Base-by-base conservation (phyloP, 1,140 invertebrate species). In the Mya arenaria region DNA sequence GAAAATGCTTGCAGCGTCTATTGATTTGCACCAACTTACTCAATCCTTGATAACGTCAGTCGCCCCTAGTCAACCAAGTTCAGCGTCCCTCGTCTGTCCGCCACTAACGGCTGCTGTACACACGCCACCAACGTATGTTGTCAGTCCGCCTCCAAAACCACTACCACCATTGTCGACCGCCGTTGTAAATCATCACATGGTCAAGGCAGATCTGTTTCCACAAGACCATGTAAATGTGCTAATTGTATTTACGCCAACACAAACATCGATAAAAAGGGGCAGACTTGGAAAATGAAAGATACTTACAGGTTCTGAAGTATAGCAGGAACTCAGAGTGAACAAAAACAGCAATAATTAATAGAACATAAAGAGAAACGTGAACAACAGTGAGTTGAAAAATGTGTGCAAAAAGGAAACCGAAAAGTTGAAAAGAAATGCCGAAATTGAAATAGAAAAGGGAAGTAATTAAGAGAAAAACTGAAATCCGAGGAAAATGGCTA, bases 141-240 rank as follows among this genome's bases (percentile, higher is more conserved):
- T 6, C 5, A 6, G 4, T 28, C n/a, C 55, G 5, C 4, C 5
- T 23, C 19, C 55, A 56, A 28, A 23, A 56, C n/a, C n/a, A 56
- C 28, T 23, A 23, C 5, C 4, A 4, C n/a, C 6, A 39, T 25
- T 4, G 4, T 48, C n/a, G n/a, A n/a, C 8, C 23, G 32, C 28
- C 30, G 19, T 28, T 2, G 17, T 32, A 55, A 41, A 28, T 6
- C 66, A 41, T 37, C 69, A 28, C 13, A n/a, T 73, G 19, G 55
- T 75, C 28, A 63, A 60, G 30, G 72, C 72, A n/a, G 72, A 58
- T 15, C 58, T 75, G 1, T 62, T 75, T 28, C 55, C 72, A 28
- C 6, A 75, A 23, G 72, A 75, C 19, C 58, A 62, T 13, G 65
- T 68, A 39, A 68, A 68, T 68, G 65, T 68, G 15, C 36, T 68